Evolutionary conservation across 2,888 invertebrate genomes (phyloP), one percentile per base, ranked within the genome.

Genomic region (Stenodera caucasica): DNA sequence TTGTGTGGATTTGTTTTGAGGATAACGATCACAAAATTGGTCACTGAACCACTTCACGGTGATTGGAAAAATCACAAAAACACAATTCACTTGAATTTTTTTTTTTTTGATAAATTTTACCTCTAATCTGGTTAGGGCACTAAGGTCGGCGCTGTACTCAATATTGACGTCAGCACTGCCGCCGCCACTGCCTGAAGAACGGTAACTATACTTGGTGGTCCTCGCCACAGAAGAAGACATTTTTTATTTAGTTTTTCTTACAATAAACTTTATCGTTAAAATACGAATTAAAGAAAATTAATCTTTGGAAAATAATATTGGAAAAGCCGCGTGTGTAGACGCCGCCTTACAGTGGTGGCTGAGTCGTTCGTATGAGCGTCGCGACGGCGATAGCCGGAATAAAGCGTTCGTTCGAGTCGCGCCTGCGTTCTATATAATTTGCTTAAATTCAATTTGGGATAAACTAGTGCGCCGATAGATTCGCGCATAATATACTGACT

Each of bases 41-140:
- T 53, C 69, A 69, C 67, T 66, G 55, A 63, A 61, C 21, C 69
- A 70, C 57, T 57, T 61, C 68, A 68, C 68, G 35, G 3, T 1
- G n/a, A 5, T 35, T 1, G 59, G 57, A 60, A 60, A 65, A 57
- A 64, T 63, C 66, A 58, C 61, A 63, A 63, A 56, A 61, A 55
- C 58, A 56, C 50, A 45, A 45, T 45, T 55, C 57, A 61, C 58
- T 35, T 45, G 15, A 29, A 8, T 32, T 32, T 32, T 37, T 37
- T 37, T 45, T 11, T 8, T 70, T 66, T 79, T n/a, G n/a, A n/a
- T n/a, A n/a, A n/a, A n/a, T 78, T 85, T 86, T 91, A 96, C 95
- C 94, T 96, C 95, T 84, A 96, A 90, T 84, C 95, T 91, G 84
- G 94, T 90, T 83, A 96, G 90, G 83, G 94, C 92, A 85, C 92